Percentiles rank a stretch among this genome's conserved stretches.
Conservation (phyloP, 2,797 vertebrate species). For the Sebastes steindachneri region DNA sequence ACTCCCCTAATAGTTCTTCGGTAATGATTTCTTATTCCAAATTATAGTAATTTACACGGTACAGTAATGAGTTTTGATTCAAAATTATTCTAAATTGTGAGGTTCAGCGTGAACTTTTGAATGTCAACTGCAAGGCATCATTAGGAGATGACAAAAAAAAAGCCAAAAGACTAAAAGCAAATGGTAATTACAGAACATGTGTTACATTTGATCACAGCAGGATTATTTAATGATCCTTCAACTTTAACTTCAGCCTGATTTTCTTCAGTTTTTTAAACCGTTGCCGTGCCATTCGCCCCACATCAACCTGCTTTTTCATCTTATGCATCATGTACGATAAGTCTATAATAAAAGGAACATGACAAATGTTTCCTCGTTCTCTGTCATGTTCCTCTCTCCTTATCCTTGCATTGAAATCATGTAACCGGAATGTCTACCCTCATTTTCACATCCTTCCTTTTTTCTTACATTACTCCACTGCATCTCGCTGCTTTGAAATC, state of each 20-base stretch:
- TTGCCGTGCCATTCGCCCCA: background rate
- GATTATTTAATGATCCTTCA: slow-evolving; percentile 6
- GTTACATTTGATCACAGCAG: slow-evolving; percentile 18
- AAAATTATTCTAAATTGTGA: slow-evolving; percentile 19
- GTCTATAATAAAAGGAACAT: slow-evolving; percentile 49
- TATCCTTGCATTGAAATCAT: slow-evolving; percentile 29
- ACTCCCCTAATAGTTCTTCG: slow-evolving; percentile 5
- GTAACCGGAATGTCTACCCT: slow-evolving; percentile 46
- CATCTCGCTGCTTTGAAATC: slow-evolving; percentile 73
- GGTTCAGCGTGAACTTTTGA: slow-evolving; percentile 33
- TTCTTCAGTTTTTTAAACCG: background rate
- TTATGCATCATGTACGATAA: slow-evolving; percentile 21
- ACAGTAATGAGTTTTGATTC: slow-evolving; percentile 41
- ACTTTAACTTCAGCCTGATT: background rate
- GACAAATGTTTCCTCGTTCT: slow-evolving; percentile 34
- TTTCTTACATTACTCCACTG: slow-evolving; percentile 55
- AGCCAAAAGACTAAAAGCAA: slow-evolving; percentile 19
- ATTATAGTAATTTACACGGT: slow-evolving; percentile 46
- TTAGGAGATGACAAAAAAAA: slow-evolving; percentile 22
- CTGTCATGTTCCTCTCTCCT: slow-evolving; percentile 10
- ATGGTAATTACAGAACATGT: slow-evolving; percentile 17
- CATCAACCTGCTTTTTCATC: slow-evolving; percentile 8
- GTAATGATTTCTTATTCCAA: slow-evolving; percentile 46
- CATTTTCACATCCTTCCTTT: slow-evolving; percentile 58
- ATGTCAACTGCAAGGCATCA: slow-evolving; percentile 34